phyloP scores from a whole-genome alignment of 2,888 invertebrate species.

The Liodrosophila aerea region DNA sequence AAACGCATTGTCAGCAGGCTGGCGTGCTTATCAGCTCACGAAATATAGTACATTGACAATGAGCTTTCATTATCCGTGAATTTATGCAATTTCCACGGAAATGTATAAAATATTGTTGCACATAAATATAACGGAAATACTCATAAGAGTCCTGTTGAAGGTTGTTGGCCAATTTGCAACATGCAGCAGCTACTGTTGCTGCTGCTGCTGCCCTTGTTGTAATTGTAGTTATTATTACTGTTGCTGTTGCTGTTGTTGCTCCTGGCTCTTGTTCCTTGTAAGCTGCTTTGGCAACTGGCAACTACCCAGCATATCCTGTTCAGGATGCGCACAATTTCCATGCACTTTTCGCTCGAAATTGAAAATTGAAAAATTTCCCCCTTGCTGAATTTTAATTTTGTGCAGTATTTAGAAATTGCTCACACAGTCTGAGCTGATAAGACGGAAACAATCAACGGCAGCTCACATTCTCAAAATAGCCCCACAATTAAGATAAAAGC shows the following conservation, averaged over 20 bases:
- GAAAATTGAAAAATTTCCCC: constrained; percentile 42
- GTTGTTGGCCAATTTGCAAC: constrained; percentile 21
- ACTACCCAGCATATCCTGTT: constrained; percentile 18
- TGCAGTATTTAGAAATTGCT: constrained; percentile 20
- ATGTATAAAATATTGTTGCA: constrained; percentile 54
- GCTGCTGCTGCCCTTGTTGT: constrained; percentile 5
- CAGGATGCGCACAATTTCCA: constrained; percentile 54
- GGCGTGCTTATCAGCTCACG: neutral
- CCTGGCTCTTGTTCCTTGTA: constrained; percentile 29
- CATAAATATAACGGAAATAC: constrained; percentile 39
- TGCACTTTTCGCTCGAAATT: constrained; percentile 43
- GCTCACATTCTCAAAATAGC: no score
- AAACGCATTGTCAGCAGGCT: constrained; percentile 23
- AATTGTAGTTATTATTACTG: constrained; percentile 26
- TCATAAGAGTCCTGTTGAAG: constrained; percentile 26
- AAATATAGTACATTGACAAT: constrained; percentile 11
- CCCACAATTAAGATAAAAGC: no score
- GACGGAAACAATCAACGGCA: no score
- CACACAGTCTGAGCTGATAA: constrained; percentile 11
- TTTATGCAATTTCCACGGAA: constrained; percentile 36
- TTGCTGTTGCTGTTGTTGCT: constrained; percentile 6
- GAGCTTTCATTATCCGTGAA: constrained; percentile 25
- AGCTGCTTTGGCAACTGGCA: constrained; percentile 52
- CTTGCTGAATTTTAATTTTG: constrained; percentile 41
- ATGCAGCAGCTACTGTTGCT: constrained; percentile 11